phyloP scores from a whole-genome alignment of 1,140 invertebrate genomes.

The Heliconius melpomene region DNA sequence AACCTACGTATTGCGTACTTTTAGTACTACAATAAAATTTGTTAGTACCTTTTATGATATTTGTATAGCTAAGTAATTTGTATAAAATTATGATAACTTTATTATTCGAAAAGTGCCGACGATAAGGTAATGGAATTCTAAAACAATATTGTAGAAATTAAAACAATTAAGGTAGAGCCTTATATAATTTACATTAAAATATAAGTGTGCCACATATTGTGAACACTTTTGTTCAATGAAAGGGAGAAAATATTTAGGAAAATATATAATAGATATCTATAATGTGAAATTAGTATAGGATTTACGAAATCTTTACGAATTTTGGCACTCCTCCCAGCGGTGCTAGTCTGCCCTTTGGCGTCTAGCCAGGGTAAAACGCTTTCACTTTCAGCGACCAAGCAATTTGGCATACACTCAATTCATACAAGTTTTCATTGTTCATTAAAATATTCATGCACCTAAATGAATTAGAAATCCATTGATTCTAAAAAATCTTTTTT shows the following conservation, averaged over 20 bases:
- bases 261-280: background rate
- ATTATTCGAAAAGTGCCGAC: background rate
- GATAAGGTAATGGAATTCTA: background rate
- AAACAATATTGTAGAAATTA: background rate
- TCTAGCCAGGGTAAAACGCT: conserved; percentile 47
- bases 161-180: background rate
- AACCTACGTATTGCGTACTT: conserved; percentile 47
- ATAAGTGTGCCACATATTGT: background rate
- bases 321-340: conserved; percentile 44
- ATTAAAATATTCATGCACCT: conserved; percentile 11
- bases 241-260: background rate
- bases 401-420: conserved; percentile 41
- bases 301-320: conserved; percentile 20
- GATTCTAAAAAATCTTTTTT: background rate
- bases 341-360: conserved; percentile 52
- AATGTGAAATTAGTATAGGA: background rate
- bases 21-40: conserved; percentile 59
- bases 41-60: conserved; percentile 43
- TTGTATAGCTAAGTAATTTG: background rate
- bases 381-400: conserved; percentile 44
- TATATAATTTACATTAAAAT: background rate
- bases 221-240: background rate
- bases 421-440: conserved; percentile 28
- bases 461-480: background rate
- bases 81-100: conserved; percentile 10